phyloP scores from a whole-genome alignment of 2,113 vertebrate genomes.

The Leptobrachium leishanense region DNA sequence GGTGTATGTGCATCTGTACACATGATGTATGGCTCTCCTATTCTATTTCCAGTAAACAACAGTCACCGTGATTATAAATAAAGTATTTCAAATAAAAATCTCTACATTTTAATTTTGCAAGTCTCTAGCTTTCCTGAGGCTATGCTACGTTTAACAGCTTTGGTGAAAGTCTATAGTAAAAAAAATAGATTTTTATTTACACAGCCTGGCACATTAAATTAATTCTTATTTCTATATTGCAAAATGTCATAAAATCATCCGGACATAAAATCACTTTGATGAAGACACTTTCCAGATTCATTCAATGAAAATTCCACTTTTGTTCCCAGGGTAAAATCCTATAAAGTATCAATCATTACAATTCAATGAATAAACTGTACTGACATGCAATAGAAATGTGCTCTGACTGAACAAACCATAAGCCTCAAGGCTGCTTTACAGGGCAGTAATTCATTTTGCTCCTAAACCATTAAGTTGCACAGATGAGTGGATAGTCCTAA shows the following conservation, averaged over 20 bases:
- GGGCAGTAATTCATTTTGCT: conserved; percentile 38
- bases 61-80: conserved; percentile 19
- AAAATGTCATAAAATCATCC: conserved; percentile 19
- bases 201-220: conserved; percentile 17
- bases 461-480: conserved; percentile 32
- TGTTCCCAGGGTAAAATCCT: neutral
- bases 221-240: conserved; percentile 29
- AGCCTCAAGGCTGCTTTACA: conserved; percentile 40
- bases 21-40: conserved; percentile 5
- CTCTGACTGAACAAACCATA: conserved; percentile 28
- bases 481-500: conserved; percentile 37
- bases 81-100: conserved; percentile 14
- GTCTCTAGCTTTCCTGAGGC: neutral
- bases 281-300: neutral
- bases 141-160: neutral
- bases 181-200: conserved; percentile 21
- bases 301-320: conserved; percentile 1
- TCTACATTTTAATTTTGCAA: conserved; percentile 26
- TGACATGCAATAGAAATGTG: conserved; percentile 39
- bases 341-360: conserved; percentile 41
- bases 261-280: conserved; percentile 2
- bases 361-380: conserved; percentile 35
- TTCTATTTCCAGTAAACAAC: conserved; percentile 23
- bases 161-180: neutral
- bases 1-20: neutral